These are phyloP conservation scores for Morpho achilles DNA, from an alignment of 2,888 invertebrate genomes.

Conservation along the genomic window DNA sequence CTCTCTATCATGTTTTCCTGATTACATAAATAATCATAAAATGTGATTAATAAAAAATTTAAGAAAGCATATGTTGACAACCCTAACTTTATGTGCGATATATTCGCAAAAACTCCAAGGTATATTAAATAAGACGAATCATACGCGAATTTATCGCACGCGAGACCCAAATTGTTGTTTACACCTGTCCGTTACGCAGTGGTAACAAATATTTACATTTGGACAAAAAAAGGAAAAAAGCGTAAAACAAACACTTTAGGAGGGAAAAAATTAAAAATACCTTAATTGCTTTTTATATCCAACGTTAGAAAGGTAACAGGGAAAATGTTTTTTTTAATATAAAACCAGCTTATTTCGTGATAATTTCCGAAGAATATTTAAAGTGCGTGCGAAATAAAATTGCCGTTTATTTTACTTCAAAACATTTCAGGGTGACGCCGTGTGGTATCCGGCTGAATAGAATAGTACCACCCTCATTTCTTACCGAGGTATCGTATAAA, in stretches of 20 bases:
- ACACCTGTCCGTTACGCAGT: constrained; percentile 12
- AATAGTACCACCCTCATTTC: too few relatives aligned
- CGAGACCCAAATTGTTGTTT: constrained; percentile 20
- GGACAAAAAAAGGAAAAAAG: not conserved
- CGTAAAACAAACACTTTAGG: constrained; percentile 6
- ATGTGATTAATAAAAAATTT: too few relatives aligned
- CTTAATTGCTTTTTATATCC: too few relatives aligned
- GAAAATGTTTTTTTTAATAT: not conserved
- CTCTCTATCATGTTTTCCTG: too few relatives aligned
- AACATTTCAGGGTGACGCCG: too few relatives aligned
- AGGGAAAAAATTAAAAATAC: constrained; percentile 7
- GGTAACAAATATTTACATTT: not conserved
- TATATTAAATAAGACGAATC: constrained; percentile 25
- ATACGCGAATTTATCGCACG: constrained; percentile 18
- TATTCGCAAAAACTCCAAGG: constrained; percentile 8
- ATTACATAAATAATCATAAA: too few relatives aligned
- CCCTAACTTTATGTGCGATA: not conserved
- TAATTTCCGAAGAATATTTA: too few relatives aligned
- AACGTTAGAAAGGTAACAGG: constrained; percentile 2
- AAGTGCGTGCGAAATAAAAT: too few relatives aligned
- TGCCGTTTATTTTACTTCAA: too few relatives aligned
- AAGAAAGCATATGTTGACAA: not conserved
- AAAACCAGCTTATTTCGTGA: too few relatives aligned
- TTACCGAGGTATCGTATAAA: too few relatives aligned
- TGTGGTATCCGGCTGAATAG: too few relatives aligned